Base-by-base conservation (phyloP, 2,113 vertebrate genomes). In the Tupaia tana region DNA sequence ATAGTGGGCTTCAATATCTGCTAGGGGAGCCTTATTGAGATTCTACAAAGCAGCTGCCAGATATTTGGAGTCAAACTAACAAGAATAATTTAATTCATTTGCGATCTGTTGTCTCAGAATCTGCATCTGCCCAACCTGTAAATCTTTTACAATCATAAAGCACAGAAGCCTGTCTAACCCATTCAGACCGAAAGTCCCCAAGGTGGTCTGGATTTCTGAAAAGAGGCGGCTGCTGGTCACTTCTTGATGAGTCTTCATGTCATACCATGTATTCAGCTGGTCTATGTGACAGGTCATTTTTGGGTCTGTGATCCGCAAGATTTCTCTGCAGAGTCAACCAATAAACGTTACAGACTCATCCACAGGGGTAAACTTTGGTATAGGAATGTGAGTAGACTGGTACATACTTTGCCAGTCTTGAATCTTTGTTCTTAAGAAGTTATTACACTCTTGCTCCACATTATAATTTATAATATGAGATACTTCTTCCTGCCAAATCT, bases 101-200 rank as follows among this genome's bases (percentile, higher is more conserved):
- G 99, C 99, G 67, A 99, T 99, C 98, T 99, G 99, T 73, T 99
- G 99, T 96, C 99, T 98, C 87, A 99, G 98, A 96, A 99, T 99
- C 98, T 99, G 99, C 99, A 99, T 99, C 98, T 99, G 99, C 89
- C 99, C 99, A 84, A 99, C 99, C 99, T 99, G 99, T 74, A 99
- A 96, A 89, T 99, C 99, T 96, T 99, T 99, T 18, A 99, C 99
- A 66, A 99, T 99, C 99, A 99, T 99, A 97, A 99, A 99, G 97
- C 99, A 99, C 90, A 99, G 98, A 18, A 99, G 99, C 2, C 99
- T 98, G 97, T 99, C 99, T 29, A 99, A 98, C 43, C 99, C 99
- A 2, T 99, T 99, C 78, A 99, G 98, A 31, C 99, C 99, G 85
- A 99, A 99, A 4, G 99, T 99, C 8, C 99, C 99, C 89, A 99